Base-by-base conservation (phyloP, 2,888 invertebrate genomes). In the Oscheius sp. region DNA sequence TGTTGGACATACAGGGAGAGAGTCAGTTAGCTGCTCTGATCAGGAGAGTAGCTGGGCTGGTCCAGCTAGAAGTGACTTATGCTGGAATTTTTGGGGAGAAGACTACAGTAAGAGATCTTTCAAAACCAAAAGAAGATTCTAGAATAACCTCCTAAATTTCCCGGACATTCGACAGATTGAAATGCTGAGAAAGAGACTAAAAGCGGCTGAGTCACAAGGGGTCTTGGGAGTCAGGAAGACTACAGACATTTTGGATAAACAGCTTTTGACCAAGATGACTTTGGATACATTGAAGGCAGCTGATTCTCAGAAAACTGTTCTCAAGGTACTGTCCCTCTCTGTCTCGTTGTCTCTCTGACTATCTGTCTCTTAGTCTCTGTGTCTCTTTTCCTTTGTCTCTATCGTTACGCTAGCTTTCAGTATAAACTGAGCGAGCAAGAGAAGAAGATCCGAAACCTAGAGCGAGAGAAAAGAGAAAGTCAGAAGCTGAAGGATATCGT, bases 271-370 rank as follows among this genome's bases (percentile, higher is more conserved):
- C n/a, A 74, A 77, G 47, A 74, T 78, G 74, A 81, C 81, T n/a
- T 65, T 81, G n/a, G 81, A 81, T 33, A 78, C 81, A 29, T 60
- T 81, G 63, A 75, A 73, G 68, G 78, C 78, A 1, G 78, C 79
- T 3, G 79, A 81, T 65, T 75, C 75, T n/a, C 79, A 81, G 66
- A 81, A 81, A 50, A 57, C 58, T 9, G 66, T 74, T 32, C n/a
- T 81, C 29, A 76, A 76, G 74, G 81, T 76, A 63, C 7, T 32
- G 32, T 35, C 2, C 3, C 29, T 21, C 37, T 33, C 60, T 35
- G 50, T 4, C 21, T n/a, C 42, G 11, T 5, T 53, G 3, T 11
- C 42, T 33, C 21, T 21, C 21, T 21, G 21, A 21, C 21, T 21
- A 21, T 21, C 21, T 21, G 21, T 21, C 21, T 21, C 21, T 21